Conservation (phyloP, 2,113 vertebrate species). For the Corythoichthys haematopterus region DNA sequence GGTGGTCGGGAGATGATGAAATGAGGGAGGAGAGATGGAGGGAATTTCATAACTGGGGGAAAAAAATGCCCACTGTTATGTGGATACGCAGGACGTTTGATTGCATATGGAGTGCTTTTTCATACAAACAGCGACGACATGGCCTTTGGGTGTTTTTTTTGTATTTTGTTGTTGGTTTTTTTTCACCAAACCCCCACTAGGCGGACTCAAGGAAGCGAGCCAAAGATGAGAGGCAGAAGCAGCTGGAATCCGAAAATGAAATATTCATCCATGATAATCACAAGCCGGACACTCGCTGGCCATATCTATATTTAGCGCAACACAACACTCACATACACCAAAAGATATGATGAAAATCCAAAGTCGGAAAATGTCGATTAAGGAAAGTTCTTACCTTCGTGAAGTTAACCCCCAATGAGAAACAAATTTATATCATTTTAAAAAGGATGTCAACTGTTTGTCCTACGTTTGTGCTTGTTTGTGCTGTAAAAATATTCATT, state of each 20-base stretch:
- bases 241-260: constrained; percentile 58
- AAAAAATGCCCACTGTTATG: neutral
- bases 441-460: too few species aligned
- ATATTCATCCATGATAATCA: constrained; percentile 53
- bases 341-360: neutral
- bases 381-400: too few species aligned
- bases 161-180: neutral
- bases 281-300: constrained; percentile 23
- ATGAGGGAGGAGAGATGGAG: neutral
- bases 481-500: too few species aligned
- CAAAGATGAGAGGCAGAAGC: constrained; percentile 55
- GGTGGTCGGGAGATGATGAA: neutral
- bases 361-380: neutral
- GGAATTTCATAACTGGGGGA: neutral
- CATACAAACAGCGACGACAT: neutral
- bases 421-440: too few species aligned
- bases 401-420: too few species aligned
- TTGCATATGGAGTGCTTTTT: neutral
- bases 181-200: constrained; percentile 6
- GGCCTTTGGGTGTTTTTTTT: too few species aligned
- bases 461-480: too few species aligned
- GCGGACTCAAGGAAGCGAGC: constrained; percentile 34
- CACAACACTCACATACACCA: neutral
- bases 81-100: neutral
- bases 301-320: constrained; percentile 9